Percentiles rank a stretch among this genome's conserved stretches.
These are phyloP conservation scores for Thaumetopoea pityocampa DNA, from an alignment of 1,140 invertebrate species.

Conservation along the genomic window DNA sequence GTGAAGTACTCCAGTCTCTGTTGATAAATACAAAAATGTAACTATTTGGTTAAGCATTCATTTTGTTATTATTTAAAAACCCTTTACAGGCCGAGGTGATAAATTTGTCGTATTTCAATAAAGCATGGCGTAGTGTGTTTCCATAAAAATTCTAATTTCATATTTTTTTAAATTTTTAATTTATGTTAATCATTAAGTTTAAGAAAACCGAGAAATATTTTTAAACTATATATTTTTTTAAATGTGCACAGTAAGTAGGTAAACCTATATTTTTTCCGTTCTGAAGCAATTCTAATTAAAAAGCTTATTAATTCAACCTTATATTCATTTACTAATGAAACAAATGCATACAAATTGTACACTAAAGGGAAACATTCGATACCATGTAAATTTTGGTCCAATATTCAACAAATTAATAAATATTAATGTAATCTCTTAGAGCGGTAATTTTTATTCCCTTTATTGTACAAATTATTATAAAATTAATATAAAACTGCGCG, in stretches of 20 bases:
- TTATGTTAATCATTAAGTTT: not conserved
- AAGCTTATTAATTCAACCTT: not conserved
- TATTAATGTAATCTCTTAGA: conserved; percentile 59
- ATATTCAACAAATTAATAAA: too few species aligned
- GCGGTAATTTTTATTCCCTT: conserved; percentile 64
- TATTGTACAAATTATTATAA: conserved; percentile 51
- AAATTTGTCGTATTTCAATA: too few species aligned
- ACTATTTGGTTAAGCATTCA: not conserved
- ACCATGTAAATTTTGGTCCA: not conserved
- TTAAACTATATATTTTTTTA: too few species aligned
- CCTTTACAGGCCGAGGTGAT: too few species aligned
- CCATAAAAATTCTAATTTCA: too few species aligned
- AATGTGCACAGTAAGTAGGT: too few species aligned
- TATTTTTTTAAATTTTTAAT: not conserved
- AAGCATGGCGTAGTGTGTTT: too few species aligned
- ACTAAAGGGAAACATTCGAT: conserved; percentile 69
- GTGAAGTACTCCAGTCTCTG: conserved; percentile 68
- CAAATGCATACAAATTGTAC: conserved; percentile 54
- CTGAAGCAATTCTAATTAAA: not conserved
- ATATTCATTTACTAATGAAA: conserved; percentile 6
- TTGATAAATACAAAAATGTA: not conserved
- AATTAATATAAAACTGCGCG: conserved; percentile 32
- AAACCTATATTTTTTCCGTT: too few species aligned
- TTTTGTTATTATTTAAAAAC: too few species aligned
- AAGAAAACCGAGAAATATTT: too few species aligned